These are phyloP conservation scores for Zenarchopterus dispar DNA, from an alignment of 2,797 vertebrate genomes.

Conservation along the genomic window DNA sequence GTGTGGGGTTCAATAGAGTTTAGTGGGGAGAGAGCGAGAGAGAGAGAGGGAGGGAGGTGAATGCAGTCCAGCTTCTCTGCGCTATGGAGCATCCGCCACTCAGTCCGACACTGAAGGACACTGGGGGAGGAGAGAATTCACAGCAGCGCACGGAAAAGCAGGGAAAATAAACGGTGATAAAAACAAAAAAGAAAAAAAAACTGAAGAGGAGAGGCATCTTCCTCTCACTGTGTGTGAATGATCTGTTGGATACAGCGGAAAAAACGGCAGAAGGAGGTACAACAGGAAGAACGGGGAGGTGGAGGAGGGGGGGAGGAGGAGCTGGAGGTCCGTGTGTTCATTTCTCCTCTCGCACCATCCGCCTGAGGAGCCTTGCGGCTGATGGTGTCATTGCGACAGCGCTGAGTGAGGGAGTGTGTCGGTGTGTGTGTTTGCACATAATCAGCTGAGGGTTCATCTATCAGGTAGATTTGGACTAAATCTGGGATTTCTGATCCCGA, in stretches of 20 bases:
- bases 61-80: slow-evolving; percentile 58
- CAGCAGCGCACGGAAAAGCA: slow-evolving; percentile 19
- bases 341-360: slow-evolving; percentile 33
- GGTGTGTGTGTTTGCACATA: slow-evolving; percentile 17
- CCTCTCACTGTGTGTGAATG: background rate
- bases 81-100: slow-evolving; percentile 46
- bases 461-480: slow-evolving; percentile 54
- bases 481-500: slow-evolving; percentile 31
- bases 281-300: background rate
- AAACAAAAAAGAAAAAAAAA: background rate
- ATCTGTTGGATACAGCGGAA: slow-evolving; percentile 29
- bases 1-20: slow-evolving; percentile 1
- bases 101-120: slow-evolving; percentile 61
- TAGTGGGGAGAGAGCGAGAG: slow-evolving; percentile 8
- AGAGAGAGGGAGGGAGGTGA: slow-evolving; percentile 26
- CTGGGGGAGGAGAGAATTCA: slow-evolving; percentile 25
- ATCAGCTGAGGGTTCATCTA: slow-evolving; percentile 18
- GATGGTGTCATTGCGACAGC: slow-evolving; percentile 59
- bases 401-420: slow-evolving; percentile 1
- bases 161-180: background rate
- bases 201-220: background rate
- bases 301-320: slow-evolving; percentile 30
- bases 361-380: slow-evolving; percentile 36
- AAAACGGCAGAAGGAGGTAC: slow-evolving; percentile 21
- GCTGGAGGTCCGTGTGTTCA: slow-evolving; percentile 22